These are phyloP conservation scores for Gobio occitaniae DNA, from an alignment of 2,797 vertebrate genomes.

Conservation along the genomic window DNA sequence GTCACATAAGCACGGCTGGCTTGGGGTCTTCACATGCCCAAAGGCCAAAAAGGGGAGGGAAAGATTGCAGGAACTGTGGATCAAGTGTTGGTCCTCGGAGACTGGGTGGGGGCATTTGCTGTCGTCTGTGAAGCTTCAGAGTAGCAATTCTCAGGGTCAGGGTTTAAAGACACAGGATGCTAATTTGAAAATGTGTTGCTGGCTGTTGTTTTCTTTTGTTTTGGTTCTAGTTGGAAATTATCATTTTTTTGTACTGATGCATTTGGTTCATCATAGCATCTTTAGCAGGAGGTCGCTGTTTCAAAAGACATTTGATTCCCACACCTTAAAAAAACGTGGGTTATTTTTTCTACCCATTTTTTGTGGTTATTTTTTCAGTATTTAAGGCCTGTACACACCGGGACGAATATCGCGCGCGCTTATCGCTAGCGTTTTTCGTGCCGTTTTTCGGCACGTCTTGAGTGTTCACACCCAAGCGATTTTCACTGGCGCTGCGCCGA, in stretches of 20 bases:
- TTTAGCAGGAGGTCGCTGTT: background rate
- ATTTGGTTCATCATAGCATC: background rate
- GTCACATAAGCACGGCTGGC: constrained; percentile 85
- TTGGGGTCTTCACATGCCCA: constrained; percentile 78
- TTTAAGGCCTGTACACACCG: too few species aligned
- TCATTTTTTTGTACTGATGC: background rate
- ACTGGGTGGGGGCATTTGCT: constrained; percentile 63
- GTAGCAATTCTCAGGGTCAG: constrained; percentile 57
- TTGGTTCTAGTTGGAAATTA: background rate
- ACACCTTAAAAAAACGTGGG: too few species aligned
- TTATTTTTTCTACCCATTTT: too few species aligned
- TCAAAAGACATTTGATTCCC: background rate
- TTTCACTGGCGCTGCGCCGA: too few species aligned
- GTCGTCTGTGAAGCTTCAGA: constrained; percentile 70
- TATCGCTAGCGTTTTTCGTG: too few species aligned
- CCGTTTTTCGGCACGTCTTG: too few species aligned
- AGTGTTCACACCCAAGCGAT: too few species aligned
- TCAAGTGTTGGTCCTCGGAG: constrained; percentile 80
- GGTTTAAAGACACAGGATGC: constrained; percentile 55
- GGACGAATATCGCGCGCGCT: too few species aligned
- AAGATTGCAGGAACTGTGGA: constrained; percentile 72
- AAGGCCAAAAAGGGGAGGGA: constrained; percentile 74
- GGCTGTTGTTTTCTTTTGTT: background rate
- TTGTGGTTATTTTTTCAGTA: too few species aligned
- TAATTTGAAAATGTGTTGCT: constrained; percentile 26